Percentiles rank a stretch among this genome's conserved stretches.
Evolutionary conservation across 1,140 invertebrate species (phyloP).

Genomic region (Argopecten irradians): DNA sequence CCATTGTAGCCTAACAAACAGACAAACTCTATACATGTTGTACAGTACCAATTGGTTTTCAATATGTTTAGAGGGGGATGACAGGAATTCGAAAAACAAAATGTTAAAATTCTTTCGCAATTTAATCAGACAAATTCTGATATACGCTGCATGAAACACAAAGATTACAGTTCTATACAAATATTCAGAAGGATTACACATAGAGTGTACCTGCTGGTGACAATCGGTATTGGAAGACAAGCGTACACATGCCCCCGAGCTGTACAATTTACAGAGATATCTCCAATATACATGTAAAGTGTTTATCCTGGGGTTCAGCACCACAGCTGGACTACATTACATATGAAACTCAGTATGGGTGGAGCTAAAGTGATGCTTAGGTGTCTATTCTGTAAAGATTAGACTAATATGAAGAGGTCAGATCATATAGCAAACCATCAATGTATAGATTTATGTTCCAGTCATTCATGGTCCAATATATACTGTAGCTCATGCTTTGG

Average conservation of each 20-base stretch:
- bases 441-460: no score
- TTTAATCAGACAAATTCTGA: not conserved
- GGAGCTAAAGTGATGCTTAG: no score
- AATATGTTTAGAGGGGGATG: slow-evolving; percentile 15
- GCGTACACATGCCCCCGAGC: not conserved
- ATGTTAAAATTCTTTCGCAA: no score
- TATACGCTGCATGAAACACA: not conserved
- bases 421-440: no score
- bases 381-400: no score
- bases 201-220: not conserved
- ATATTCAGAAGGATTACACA: not conserved
- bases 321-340: not conserved
- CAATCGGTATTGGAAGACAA: not conserved
- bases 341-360: not conserved
- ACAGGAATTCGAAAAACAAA: not conserved
- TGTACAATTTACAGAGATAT: not conserved
- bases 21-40: not conserved
- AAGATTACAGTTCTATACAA: not conserved
- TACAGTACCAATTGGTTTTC: slow-evolving; percentile 10
- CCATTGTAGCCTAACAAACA: not conserved
- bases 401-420: no score
- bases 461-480: no score
- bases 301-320: not conserved
- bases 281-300: not conserved
- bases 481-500: no score